A percentile compares a stretch with the other conserved stretches of the same genome.
phyloP scores from a whole-genome alignment of 2,888 invertebrate species.

The Sarcophaga carnaria region DNA sequence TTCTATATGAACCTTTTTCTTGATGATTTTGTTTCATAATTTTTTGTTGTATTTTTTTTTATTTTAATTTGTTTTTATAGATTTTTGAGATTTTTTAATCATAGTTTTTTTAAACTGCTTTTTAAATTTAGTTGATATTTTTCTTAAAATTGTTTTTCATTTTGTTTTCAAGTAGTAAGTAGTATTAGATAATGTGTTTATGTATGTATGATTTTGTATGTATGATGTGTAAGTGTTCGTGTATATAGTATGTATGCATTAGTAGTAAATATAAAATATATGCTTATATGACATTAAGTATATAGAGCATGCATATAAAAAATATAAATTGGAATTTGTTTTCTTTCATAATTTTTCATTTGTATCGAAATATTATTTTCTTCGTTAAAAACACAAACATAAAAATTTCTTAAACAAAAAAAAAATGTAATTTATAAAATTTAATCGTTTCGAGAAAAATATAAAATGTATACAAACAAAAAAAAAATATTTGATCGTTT shows the following conservation, averaged over 20 bases:
- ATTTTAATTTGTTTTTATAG: constrained; percentile 11
- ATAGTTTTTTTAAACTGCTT: constrained; percentile 16
- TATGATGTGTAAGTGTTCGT: neutral
- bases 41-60: constrained; percentile 5
- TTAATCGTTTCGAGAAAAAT: constrained; percentile 36
- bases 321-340: constrained; percentile 66
- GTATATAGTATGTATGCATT: constrained; percentile 23
- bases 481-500: constrained; percentile 14
- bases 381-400: constrained; percentile 53
- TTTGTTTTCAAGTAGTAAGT: constrained; percentile 23
- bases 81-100: constrained; percentile 39
- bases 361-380: constrained; percentile 49
- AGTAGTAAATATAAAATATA: constrained; percentile 68
- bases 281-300: constrained; percentile 68
- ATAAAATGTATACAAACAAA: constrained; percentile 18
- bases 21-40: neutral
- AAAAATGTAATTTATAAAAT: constrained; percentile 20
- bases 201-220: neutral
- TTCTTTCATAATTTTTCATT: constrained; percentile 49
- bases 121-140: constrained; percentile 35
- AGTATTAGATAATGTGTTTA: constrained; percentile 33
- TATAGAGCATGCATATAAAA: constrained; percentile 69
- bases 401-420: constrained; percentile 34
- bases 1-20: neutral
- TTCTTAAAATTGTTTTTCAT: constrained; percentile 13